Evolutionary conservation across 1,140 invertebrate species (phyloP).

Genomic region (Micrasema longulum): DNA sequence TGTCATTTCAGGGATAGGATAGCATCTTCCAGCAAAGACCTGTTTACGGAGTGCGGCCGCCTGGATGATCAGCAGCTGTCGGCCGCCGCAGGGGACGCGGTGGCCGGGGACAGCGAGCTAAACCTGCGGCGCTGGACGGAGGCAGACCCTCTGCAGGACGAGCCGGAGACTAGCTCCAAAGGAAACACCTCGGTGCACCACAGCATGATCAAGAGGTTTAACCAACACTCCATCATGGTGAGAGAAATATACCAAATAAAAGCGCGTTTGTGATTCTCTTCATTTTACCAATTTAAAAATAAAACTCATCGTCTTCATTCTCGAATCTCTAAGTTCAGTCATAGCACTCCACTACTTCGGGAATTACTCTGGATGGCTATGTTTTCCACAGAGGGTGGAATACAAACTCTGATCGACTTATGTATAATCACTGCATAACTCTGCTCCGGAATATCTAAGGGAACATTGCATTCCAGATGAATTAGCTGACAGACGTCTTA

Average conservation of each 20-base stretch:
- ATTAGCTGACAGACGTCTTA: too few relatives aligned
- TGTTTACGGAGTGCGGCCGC: constrained; percentile 97
- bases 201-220: constrained; percentile 95
- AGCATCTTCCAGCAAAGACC: constrained; percentile 87
- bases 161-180: not conserved
- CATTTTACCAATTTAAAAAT: too few relatives aligned
- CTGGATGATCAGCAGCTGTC: constrained; percentile 90
- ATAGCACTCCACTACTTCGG: too few relatives aligned
- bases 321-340: too few relatives aligned
- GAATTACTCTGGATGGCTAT: too few relatives aligned
- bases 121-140: constrained; percentile 70
- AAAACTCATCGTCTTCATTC: too few relatives aligned
- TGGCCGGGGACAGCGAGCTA: constrained; percentile 83
- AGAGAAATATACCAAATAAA: constrained; percentile 8
- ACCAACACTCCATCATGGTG: constrained; percentile 96
- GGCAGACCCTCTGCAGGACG: constrained; percentile 47
- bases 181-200: constrained; percentile 76
- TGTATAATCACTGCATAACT: too few relatives aligned
- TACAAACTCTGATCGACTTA: too few relatives aligned
- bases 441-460: too few relatives aligned
- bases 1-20: constrained; percentile 88
- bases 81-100: constrained; percentile 84
- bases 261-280: too few relatives aligned
- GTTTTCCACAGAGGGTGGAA: too few relatives aligned
- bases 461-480: too few relatives aligned